Base-by-base conservation (phyloP, 2,888 invertebrate genomes). In the Cheilosia impressa region DNA sequence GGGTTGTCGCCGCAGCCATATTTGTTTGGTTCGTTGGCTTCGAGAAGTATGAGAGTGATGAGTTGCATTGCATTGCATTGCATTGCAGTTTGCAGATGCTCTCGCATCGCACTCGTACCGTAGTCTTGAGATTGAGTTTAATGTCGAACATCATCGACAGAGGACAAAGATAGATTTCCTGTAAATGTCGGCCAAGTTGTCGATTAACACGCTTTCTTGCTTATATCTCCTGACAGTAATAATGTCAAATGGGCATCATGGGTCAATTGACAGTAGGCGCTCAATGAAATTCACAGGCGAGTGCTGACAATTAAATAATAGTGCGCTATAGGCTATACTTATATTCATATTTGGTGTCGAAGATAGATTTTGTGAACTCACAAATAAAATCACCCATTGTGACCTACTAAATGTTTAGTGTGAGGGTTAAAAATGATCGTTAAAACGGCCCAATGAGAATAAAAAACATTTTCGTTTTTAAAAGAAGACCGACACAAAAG, bases 1-100 rank as follows among this genome's bases (percentile, higher is more conserved):
- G 34, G 52, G 50, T 34, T 27, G 53, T 53, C 41, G 68, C 68
- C 41, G 68, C 68, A 55, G 53, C 68, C 68, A 68, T 68, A 38
- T 68, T 55, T 53, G 31, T 68, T 68, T 43, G 41, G 55, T 68
- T 55, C 19, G 65, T 55, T 65, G 65, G 47, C 15, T 52, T 50
- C n/a, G 24, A 34, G 15, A 22, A 22, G 22, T 17, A 41, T 38
- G 65, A 65, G 65, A 9, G 38, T 31, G 63, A 50, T 50, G 47
- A 38, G 34, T 34, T 50, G 17, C 43, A 27, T 47, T 27, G 41
- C 43, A 27, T 47, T 27, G 41, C 22, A 22, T 34, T 50, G 13
- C 43, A 27, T 47, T 47, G 62, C 43, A 55, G 45, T 17, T 47
- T 47, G 62, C 43, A 55, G 45, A 55, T 34, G 57, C 45, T 13